Evolutionary conservation across 2,888 invertebrate species (phyloP).

Genomic region (Aethes cnicana): DNA sequence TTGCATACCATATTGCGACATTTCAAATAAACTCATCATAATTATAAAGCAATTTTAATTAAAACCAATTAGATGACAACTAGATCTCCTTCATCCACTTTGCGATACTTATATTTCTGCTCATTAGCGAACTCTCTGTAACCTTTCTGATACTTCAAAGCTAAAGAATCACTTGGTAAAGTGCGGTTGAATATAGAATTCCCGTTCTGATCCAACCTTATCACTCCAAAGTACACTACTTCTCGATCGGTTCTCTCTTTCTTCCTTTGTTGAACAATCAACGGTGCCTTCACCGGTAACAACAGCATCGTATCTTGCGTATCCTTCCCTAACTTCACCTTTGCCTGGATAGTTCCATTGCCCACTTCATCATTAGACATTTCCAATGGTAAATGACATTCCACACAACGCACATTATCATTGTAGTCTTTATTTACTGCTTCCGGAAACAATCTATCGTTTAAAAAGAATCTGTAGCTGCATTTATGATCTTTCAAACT

Average conservation of each 20-base stretch:
- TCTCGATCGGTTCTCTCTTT: conserved; percentile 47
- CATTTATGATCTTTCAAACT: conserved; percentile 69
- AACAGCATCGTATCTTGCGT: conserved; percentile 61
- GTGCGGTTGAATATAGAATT: conserved; percentile 59
- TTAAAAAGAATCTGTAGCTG: conserved; percentile 79
- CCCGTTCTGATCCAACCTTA: conserved; percentile 57
- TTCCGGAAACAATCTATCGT: conserved; percentile 81
- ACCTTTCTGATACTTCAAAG: conserved; percentile 71
- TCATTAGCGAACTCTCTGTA: conserved; percentile 49
- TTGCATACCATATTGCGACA: too few species aligned
- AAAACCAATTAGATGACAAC: conserved; percentile 48
- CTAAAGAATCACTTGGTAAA: conserved; percentile 61
- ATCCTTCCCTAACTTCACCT: conserved; percentile 55
- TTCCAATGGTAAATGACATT: conserved; percentile 72
- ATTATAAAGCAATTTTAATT: too few species aligned
- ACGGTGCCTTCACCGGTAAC: conserved; percentile 61
- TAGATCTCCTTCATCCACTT: conserved; percentile 50
- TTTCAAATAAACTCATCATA: too few species aligned
- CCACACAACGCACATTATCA: conserved; percentile 71
- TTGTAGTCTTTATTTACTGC: conserved; percentile 70
- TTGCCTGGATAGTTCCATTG: conserved; percentile 73
- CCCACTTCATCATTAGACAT: conserved; percentile 44
- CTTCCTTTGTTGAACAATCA: conserved; percentile 63
- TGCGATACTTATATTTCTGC: conserved; percentile 49
- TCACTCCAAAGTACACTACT: conserved; percentile 64